Base-by-base conservation (phyloP, 2,888 invertebrate species). In the Watsonalla binaria region DNA sequence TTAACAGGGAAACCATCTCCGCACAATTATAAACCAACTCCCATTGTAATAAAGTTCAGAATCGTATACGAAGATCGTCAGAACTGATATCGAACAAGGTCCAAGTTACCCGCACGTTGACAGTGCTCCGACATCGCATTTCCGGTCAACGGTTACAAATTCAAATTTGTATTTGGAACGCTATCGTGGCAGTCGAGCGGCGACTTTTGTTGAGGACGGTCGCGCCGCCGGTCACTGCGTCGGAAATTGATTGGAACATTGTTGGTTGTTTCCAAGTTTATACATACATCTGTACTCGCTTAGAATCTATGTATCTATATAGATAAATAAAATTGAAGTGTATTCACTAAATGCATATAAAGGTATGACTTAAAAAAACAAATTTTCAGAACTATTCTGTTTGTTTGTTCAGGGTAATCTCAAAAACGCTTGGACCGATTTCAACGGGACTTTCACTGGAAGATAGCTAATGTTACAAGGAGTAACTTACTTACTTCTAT, bases 141-240 rank as follows among this genome's bases (percentile, higher is more conserved):
- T 87, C 88, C 88, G 87, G 87, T 87, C 84, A 86, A 72, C 75
- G 77, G 86, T 79, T 83, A 11, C 5, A 42, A 9, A 42, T 42
- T 42, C 42, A 84, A 86, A 89, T 89, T 88, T 87, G 84, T 85
- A 89, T 87, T 85, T 81, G 76, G 82, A 85, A 84, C 79, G 82
- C 75, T 86, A 86, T 71, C 82, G 74, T 24, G 24, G 24, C 82
- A 86, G 66, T 86, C 76, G 71, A 68, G 59, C 62, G 62, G 65
- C 70, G 76, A 80, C 82, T 82, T 80, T 81, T 80, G 85, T 82
- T 77, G 74, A 11, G 69, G 56, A 59, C 72, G 79, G 78, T 76
- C 82, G 78, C 76, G 80, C 74, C 72, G 70, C 57, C 70, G 61
- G 66, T 53, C 11, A 56, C 59, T 49, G 54, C 54, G 54, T 52